Conservation (phyloP, 2,888 invertebrate species). For the Idaea biselata region DNA sequence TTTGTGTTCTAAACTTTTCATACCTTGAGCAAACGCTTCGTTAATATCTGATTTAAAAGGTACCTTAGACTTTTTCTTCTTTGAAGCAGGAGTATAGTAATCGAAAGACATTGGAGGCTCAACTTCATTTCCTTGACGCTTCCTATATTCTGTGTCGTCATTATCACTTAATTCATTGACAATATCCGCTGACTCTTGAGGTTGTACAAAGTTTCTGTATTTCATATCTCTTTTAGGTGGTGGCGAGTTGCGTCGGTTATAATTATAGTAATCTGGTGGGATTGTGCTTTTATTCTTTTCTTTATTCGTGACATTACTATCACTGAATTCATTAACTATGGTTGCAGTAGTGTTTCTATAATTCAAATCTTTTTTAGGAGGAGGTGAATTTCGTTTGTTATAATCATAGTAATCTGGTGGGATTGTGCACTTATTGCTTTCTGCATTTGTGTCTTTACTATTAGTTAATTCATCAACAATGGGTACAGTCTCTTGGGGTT, state of each 20-base stretch:
- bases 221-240: conserved; percentile 48
- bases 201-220: conserved; percentile 64
- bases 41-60: conserved; percentile 66
- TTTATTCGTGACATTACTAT: background rate
- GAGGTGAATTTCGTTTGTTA: conserved; percentile 21
- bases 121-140: conserved; percentile 66
- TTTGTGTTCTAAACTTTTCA: conserved; percentile 65
- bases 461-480: background rate
- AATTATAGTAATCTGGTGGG: background rate
- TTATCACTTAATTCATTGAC: conserved; percentile 58
- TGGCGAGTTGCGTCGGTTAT: conserved; percentile 18
- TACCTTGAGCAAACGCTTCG: conserved; percentile 70
- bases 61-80: conserved; percentile 49
- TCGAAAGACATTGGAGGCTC: conserved; percentile 85
- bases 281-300: background rate
- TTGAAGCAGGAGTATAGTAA: conserved; percentile 79
- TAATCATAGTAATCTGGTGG: background rate
- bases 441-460: too few relatives aligned
- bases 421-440: background rate
- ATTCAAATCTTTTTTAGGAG: conserved; percentile 47
- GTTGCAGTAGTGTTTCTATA: conserved; percentile 46
- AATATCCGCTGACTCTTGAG: conserved; percentile 54
- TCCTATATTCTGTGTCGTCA: conserved; percentile 28
- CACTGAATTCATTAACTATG: background rate
- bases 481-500: conserved; percentile 41